Evolutionary conservation across 1,140 invertebrate species (phyloP), one percentile per base, ranked within the genome.

Genomic region (Aradophagus sp.): DNA sequence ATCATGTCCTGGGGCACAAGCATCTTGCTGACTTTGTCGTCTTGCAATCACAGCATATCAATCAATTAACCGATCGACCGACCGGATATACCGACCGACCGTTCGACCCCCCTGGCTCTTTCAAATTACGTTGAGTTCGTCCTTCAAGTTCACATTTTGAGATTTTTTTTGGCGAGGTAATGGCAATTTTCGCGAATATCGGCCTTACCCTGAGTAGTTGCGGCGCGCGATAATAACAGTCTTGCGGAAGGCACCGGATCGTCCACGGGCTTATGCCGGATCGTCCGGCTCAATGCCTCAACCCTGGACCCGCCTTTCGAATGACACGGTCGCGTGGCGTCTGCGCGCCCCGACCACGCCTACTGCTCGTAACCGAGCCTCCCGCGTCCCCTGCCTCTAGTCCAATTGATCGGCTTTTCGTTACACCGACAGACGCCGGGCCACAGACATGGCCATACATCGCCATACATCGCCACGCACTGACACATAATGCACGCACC

Each of bases 1-100:
- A 95, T 89, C 91, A 95, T 93, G 77, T 95, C 92, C 75, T 91
- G 89, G 55, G 93, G 93, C 63, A 94, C 92, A 81, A 95, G 86
- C 93, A 95, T 95, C 47, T 80, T 39, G 16, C n/a, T 16, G 15
- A 7, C 1, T 11, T 29, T 26, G 27, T 19, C 19, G 13, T 1
- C 11, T 38, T 4, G 19, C 41, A 12, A 45, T 41, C 16, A 47
- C 34, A n/a, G 16, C 55, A 63, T 52, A 1, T 41, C 27, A 13
- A 45, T 56, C 11, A 55, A 42, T 53, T 53, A 29, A 41, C n/a
- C 11, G n/a, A n/a, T n/a, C n/a, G n/a, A n/a, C n/a, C n/a, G n/a
- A n/a, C n/a, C n/a, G n/a, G n/a, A n/a, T n/a, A n/a, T n/a, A n/a
- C n/a, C n/a, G n/a, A n/a, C n/a, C n/a, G n/a, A n/a, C n/a, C n/a